Base-by-base conservation (phyloP, 2,113 vertebrate species). In the Arizona elegans region DNA sequence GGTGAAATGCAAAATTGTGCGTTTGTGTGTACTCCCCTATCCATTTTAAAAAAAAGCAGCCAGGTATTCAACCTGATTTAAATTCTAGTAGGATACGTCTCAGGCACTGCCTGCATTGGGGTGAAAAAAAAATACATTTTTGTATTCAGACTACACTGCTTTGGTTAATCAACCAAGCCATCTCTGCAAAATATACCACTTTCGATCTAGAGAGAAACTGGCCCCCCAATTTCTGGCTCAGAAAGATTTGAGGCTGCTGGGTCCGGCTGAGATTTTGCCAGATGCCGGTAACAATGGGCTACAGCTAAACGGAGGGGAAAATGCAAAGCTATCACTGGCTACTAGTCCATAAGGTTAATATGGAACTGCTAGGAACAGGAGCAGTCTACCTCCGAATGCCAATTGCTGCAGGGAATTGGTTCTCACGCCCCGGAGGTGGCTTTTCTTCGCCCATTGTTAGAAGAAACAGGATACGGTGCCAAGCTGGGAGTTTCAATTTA, bases 21-120 rank as follows among this genome's bases (percentile, higher is more conserved):
- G 17, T 53, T 52, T 52, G 52, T 13, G 86, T 50, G 19, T 52
- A 52, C 7, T 38, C 17, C 12, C 17, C 70, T 19, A 17, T 9
- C 70, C 33, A 0, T 26, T 50, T 88, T 50, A 13, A 15, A 58
- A 29, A 58, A 29, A 33, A 15, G n/a, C 15, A 9, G 12, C 7
- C 17, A 23, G 53, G 8, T 52, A 0, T 6, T 5, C 24, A 12
- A 12, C 0, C 5, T 2, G 26, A 13, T n/a, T 10, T 5, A 1
- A 12, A 9, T 38, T 38, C 26, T 15, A 43, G 11, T 29, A 8
- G 12, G 59, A 58, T 5, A 12, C 8, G 6, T 43, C 50, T 8
- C 6, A 6, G 8, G 55, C 43, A 1, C 43, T 33, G 9, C 47
- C 23, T 47, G 23, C 21, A n/a, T 59, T n/a, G 43, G 8, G 8